A percentile compares a stretch with the other conserved stretches of the same genome.
phyloP scores from a whole-genome alignment of 1,140 invertebrate genomes.

The Proales similis region DNA sequence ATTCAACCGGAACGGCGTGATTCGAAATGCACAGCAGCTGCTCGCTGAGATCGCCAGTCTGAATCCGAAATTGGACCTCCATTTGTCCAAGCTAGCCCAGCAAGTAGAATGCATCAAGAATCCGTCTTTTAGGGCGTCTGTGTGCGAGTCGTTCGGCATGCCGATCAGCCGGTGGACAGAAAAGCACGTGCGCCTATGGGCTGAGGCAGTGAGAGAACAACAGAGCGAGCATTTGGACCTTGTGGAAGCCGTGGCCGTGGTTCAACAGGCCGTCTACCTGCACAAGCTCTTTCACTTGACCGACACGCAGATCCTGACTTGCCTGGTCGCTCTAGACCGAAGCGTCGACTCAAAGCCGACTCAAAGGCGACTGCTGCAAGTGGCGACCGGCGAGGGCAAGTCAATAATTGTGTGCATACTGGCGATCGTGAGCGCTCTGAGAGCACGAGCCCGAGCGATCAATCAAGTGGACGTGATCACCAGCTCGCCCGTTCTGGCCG shows the following conservation, averaged over 20 bases:
- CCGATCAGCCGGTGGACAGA: not conserved
- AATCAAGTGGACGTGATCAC: not conserved
- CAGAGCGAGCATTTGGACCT: not conserved
- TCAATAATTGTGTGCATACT: slow-evolving; percentile 21
- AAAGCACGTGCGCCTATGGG: not conserved
- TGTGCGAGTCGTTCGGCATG: no score
- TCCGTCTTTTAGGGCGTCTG: no score
- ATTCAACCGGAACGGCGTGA: no score
- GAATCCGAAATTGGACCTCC: no score
- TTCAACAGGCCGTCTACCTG: not conserved
- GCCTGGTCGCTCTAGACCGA: not conserved
- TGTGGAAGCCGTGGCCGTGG: not conserved
- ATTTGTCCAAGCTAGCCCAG: no score
- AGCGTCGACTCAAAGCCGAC: no score
- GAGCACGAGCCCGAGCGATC: not conserved
- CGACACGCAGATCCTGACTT: not conserved
- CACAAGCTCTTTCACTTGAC: not conserved
- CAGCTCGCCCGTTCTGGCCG: slow-evolving; percentile 7
- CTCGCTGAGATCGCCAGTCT: no score
- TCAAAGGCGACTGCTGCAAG: not conserved
- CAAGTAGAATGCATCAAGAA: no score
- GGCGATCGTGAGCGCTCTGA: slow-evolving; percentile 5
- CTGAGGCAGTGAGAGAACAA: not conserved
- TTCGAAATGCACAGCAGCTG: no score
- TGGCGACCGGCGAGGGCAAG: slow-evolving; percentile 20